Evolutionary conservation across 2,797 vertebrate genomes (phyloP), one percentile per base, ranked within the genome.

Genomic region (Eospalax fontanierii): DNA sequence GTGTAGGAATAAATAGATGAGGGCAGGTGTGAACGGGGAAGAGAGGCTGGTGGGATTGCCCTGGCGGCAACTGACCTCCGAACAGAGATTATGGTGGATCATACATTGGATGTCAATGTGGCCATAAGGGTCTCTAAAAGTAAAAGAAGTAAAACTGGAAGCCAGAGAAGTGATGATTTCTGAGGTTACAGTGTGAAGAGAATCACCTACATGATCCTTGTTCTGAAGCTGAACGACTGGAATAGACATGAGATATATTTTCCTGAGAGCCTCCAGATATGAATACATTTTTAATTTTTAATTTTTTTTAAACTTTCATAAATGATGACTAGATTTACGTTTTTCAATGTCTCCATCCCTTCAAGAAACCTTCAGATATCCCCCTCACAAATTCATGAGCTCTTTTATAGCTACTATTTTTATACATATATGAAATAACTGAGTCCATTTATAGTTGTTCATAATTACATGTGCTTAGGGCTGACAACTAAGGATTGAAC

Each of bases 131-230:
- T 19, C 57, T 89, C 79, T 54, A 12, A 54, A 12, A 65, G 63
- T 59, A n/a, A n/a, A n/a, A n/a, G n/a, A n/a, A n/a, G n/a, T n/a
- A 63, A 21, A 89, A 92, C 11, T 43, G 14, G 54, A 89, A 26
- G 18, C 4, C 50, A 82, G 85, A 70, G 28, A 65, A n/a, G 8
- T 54, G 50, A 9, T 14, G 12, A 18, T 70, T 14, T 59, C 33
- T 21, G 4, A 61, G 12, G 10, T 6, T 24, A 6, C 24, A 2
- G 57, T n/a, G 0, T 9, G 30, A 57, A 6, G 7, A 57, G 2
- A 40, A 26, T 83, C 8, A 76, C 22, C 2, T 43, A 57, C 16
- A 66, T 9, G 30, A 50, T n/a, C 2, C 14, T 86, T 15, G 0
- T 22, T 92, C 90, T 87, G 16, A 68, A 38, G 38, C 50, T 54